Conservation (phyloP, 2,797 vertebrate genomes). For the Vipera ursinii region DNA sequence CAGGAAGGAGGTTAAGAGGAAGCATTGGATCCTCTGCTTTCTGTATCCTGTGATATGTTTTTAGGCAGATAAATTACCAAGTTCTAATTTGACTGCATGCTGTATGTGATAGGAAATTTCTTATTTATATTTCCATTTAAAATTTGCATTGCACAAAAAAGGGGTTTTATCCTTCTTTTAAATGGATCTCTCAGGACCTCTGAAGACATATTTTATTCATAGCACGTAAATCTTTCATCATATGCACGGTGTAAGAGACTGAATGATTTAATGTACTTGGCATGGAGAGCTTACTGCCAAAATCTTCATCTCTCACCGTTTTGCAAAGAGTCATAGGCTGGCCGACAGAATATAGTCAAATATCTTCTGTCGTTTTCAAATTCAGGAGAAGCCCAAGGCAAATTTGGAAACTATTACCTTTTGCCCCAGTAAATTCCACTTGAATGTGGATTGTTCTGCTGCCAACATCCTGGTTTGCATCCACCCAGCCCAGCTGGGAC, state of each 20-base stretch:
- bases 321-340: neutral
- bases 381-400: neutral
- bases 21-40: neutral
- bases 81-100: neutral
- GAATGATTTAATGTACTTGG: slow-evolving; percentile 19
- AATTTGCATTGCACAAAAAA: neutral
- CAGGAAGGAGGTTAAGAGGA: no score
- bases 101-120: neutral
- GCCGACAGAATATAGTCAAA: neutral
- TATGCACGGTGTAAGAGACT: neutral
- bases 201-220: slow-evolving; percentile 4
- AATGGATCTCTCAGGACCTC: neutral
- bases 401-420: neutral
- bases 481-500: neutral
- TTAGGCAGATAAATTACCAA: neutral
- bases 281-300: neutral
- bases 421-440: no score
- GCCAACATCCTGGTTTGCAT: neutral
- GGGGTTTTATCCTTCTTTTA: neutral
- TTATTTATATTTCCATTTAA: neutral
- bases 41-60: neutral
- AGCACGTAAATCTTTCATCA: neutral
- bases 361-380: neutral
- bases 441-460: neutral
- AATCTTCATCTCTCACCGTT: neutral